phyloP scores from a whole-genome alignment of 2,888 invertebrate species.

The Lithophane leautieri region DNA sequence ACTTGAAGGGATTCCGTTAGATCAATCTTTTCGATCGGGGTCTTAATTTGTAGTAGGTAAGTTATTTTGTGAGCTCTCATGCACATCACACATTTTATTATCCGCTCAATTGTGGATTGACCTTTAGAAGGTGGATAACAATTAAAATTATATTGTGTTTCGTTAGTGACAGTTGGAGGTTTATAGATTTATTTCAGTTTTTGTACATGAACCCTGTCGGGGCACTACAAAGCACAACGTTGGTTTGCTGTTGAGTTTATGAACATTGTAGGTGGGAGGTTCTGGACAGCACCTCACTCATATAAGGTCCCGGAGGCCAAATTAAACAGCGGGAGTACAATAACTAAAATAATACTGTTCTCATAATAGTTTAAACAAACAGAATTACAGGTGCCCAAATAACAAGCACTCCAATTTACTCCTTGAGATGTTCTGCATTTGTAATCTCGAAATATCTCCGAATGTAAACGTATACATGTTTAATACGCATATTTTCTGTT shows the following conservation, averaged over 20 bases:
- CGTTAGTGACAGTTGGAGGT: no score
- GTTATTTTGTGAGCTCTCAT: no score
- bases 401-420: neutral
- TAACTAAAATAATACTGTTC: neutral
- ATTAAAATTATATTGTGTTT: no score
- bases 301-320: neutral
- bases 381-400: neutral
- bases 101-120: no score
- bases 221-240: no score
- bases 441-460: neutral
- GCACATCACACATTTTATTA: no score
- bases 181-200: no score
- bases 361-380: neutral
- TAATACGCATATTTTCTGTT: neutral
- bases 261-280: no score
- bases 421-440: neutral
- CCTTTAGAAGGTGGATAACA: no score
- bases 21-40: slow-evolving; percentile 17
- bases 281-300: neutral
- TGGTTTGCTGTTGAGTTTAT: no score
- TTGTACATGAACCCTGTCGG: no score
- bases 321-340: neutral
- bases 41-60: neutral
- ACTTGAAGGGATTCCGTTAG: slow-evolving; percentile 48
- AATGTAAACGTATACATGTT: neutral